Evolutionary conservation across 1,140 invertebrate genomes (phyloP), one percentile per base, ranked within the genome.

Genomic region (Zaprionus lachaisei): DNA sequence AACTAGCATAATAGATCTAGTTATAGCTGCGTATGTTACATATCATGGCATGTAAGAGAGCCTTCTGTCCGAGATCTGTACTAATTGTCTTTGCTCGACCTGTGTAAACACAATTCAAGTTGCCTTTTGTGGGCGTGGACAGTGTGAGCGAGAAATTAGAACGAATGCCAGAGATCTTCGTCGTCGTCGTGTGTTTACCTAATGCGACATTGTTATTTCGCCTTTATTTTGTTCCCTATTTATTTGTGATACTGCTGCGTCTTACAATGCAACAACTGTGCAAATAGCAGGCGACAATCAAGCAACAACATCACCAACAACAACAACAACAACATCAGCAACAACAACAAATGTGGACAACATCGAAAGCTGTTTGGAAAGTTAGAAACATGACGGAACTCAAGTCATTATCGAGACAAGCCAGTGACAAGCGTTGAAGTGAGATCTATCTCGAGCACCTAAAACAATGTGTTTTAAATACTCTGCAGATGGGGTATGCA

Each of bases 211-310:
- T 90, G 79, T 90, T 85, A 70, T 81, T 68, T 89, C 67, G 55
- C 20, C 65, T 84, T 80, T 79, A 72, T 78, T 66, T 83, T 47
- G 41, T 47, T 84, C 72, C 55, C 81, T 64, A 81, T 90, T 87
- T 89, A 84, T 84, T 84, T 87, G 78, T 77, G 83, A 85, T 24
- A 60, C 83, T 83, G 81, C 81, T 79, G 64, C 54, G 63, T 41
- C 74, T 65, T 51, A 87, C 75, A 89, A 87, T 87, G 84, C 81
- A 90, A 73, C 85, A 90, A 90, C 85, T 90, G 85, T 82, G 81
- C 81, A 90, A 90, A 90, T 90, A 90, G 79, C 81, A 85, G 86
- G 73, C 85, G 84, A 89, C 80, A 86, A 41, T 41, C 15, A 15
- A n/a, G 38, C 38, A 41, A 41, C 38, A 41, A 41, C 38, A 41